Conservation (phyloP, 92 coral and sea anemone species). For the Parazoanthus atlanticus region DNA sequence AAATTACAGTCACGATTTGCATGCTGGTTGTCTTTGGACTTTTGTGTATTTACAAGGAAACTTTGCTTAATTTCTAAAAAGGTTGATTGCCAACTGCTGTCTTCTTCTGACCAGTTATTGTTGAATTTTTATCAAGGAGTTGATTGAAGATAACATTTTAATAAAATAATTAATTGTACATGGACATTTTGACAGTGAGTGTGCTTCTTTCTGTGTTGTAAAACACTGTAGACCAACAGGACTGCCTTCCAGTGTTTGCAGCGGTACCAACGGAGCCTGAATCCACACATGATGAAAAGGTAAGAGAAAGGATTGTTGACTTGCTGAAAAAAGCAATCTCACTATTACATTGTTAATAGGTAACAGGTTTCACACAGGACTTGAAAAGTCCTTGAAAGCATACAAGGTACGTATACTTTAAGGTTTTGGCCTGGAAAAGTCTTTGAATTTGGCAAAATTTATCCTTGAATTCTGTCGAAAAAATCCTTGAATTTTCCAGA, state of each 20-base stretch:
- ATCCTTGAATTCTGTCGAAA: too few relatives aligned
- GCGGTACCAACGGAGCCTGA: slow-evolving; percentile 88
- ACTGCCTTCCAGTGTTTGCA: slow-evolving; percentile 83
- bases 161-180: too few relatives aligned
- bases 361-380: neutral
- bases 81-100: neutral
- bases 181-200: too few relatives aligned
- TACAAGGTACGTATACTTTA: too few relatives aligned
- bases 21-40: too few relatives aligned
- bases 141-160: neutral
- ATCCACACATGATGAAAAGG: slow-evolving; percentile 82
- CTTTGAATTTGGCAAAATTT: too few relatives aligned
- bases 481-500: too few relatives aligned
- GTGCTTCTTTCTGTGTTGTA: neutral
- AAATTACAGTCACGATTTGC: too few relatives aligned
- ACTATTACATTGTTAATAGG: neutral
- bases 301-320: slow-evolving; percentile 2
- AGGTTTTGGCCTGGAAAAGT: too few relatives aligned
- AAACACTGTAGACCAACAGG: slow-evolving; percentile 76
- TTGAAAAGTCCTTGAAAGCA: too few relatives aligned
- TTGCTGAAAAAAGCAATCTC: neutral
- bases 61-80: too few relatives aligned
- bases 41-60: too few relatives aligned
- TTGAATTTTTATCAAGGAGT: neutral
- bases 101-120: neutral